phyloP scores from a whole-genome alignment of 2,888 invertebrate species.

The Zygothrica quintamaculata region DNA sequence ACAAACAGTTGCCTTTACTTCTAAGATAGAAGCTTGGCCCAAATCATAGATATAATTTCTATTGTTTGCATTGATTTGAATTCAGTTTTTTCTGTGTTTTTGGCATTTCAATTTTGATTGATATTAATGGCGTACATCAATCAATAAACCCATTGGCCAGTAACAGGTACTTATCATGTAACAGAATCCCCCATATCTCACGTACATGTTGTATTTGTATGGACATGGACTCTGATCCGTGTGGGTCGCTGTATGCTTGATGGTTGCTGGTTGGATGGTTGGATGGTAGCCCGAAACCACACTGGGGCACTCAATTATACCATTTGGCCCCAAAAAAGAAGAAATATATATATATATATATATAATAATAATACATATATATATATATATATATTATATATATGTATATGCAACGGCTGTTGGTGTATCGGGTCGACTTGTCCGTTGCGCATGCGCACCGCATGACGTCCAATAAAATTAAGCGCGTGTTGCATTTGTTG shows the following conservation, averaged over 20 bases:
- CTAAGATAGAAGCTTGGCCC: too few species aligned
- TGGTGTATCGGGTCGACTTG: slow-evolving; percentile 43
- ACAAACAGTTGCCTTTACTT: too few species aligned
- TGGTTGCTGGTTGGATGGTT: too few species aligned
- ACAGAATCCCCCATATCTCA: slow-evolving; percentile 39
- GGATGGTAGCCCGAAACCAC: slow-evolving; percentile 48
- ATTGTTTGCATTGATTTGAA: slow-evolving; percentile 23
- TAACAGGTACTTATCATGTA: slow-evolving; percentile 25
- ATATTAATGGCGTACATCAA: slow-evolving; percentile 68
- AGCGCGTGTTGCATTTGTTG: slow-evolving; percentile 73
- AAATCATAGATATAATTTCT: too few species aligned
- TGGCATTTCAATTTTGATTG: slow-evolving; percentile 56
- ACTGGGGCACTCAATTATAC: slow-evolving; percentile 72
- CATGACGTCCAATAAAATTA: slow-evolving; percentile 76
- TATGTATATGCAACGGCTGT: slow-evolving; percentile 36
- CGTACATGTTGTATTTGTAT: slow-evolving; percentile 14
- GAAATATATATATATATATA: neutral
- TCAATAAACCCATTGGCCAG: slow-evolving; percentile 42
- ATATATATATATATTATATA: slow-evolving; percentile 4
- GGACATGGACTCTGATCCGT: slow-evolving; percentile 5
- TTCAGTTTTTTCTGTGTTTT: too few species aligned
- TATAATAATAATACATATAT: neutral
- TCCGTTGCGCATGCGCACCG: slow-evolving; percentile 73
- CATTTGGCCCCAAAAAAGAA: slow-evolving; percentile 69
- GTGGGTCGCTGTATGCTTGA: slow-evolving; percentile 34